Conservation (phyloP, 2,797 vertebrate genomes). For the Xiphophorus birchmanni region DNA sequence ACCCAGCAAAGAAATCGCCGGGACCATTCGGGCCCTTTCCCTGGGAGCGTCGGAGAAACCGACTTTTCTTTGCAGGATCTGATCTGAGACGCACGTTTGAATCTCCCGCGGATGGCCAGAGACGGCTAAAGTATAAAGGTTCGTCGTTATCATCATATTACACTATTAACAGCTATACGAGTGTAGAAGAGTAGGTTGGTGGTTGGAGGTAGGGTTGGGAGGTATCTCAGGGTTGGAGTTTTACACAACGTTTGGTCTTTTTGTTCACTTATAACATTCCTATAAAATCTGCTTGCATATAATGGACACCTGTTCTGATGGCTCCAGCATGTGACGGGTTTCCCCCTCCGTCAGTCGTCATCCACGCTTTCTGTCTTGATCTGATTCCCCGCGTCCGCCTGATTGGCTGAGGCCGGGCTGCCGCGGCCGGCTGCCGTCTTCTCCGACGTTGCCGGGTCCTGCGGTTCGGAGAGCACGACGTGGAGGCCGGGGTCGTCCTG, state of each 20-base stretch:
- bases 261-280: conserved; percentile 63
- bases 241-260: conserved; percentile 79
- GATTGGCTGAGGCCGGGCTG: conserved; percentile 87
- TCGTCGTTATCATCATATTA: conserved; percentile 45
- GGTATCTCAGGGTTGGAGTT: conserved; percentile 73
- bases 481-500: conserved; percentile 93
- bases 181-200: conserved; percentile 71
- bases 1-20: conserved; percentile 16
- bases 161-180: conserved; percentile 61
- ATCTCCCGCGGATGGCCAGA: conserved; percentile 35
- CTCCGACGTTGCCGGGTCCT: conserved; percentile 91
- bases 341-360: conserved; percentile 86
- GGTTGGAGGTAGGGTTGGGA: conserved; percentile 76
- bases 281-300: conserved; percentile 75
- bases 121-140: conserved; percentile 45
- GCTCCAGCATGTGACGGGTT: conserved; percentile 4
- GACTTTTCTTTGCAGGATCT: conserved; percentile 18
- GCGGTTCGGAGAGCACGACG: conserved; percentile 83
- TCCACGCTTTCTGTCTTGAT: conserved; percentile 98
- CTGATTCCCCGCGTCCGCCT: conserved; percentile 76
- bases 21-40: neutral
- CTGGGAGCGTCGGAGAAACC: neutral
- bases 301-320: conserved; percentile 61
- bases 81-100: conserved; percentile 19
- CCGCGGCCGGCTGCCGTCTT: conserved; percentile 90